Evolutionary conservation across 1,140 invertebrate genomes (phyloP).

Genomic region (Apis cerana): DNA sequence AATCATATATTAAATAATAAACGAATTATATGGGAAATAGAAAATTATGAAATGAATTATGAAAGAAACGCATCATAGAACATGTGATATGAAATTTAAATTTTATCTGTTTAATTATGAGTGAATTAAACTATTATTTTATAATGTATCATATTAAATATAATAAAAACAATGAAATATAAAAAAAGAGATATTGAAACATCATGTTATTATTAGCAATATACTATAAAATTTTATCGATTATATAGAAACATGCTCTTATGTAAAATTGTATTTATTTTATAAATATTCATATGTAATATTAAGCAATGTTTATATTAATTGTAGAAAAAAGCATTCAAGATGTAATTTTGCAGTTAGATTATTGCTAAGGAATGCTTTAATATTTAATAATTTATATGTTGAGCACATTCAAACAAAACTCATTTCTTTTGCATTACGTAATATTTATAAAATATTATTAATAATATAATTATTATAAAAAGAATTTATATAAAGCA

Average conservation of each 20-base stretch:
- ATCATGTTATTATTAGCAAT: background rate
- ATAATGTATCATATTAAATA: background rate
- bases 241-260: slow-evolving; percentile 7
- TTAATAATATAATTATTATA: slow-evolving; percentile 2
- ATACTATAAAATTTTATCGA: slow-evolving; percentile 28
- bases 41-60: slow-evolving; percentile 3
- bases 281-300: slow-evolving; percentile 5
- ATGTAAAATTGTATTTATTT: slow-evolving; percentile 22
- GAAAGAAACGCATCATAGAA: background rate
- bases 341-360: slow-evolving; percentile 1
- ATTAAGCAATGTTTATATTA: background rate
- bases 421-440: background rate
- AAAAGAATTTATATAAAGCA: slow-evolving; percentile 20
- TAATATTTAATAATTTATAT: background rate
- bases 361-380: slow-evolving; percentile 12
- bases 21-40: background rate
- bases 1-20: background rate
- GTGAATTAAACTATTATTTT: too few species aligned
- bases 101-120: background rate
- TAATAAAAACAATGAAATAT: background rate
- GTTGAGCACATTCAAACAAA: background rate
- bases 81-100: background rate
- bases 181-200: background rate
- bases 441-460: background rate
- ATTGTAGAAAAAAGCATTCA: slow-evolving; percentile 4